A percentile compares a stretch with the other conserved stretches of the same genome.
Conservation (phyloP, 30 jellyfish, hydroid and myxozoan species). For the Rhopilema esculentum region DNA sequence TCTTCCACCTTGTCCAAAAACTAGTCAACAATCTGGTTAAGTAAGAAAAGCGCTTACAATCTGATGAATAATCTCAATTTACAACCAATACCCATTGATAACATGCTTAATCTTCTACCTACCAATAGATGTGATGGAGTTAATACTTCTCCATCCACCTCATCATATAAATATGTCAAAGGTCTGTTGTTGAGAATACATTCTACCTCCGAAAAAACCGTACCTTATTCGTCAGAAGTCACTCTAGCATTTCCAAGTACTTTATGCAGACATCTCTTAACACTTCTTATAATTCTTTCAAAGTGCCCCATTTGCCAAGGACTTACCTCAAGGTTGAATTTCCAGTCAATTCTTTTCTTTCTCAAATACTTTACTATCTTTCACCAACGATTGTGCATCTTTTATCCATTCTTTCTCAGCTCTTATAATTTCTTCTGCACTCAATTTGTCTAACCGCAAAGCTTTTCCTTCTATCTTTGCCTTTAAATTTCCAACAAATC, state of each 20-base stretch:
- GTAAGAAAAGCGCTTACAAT: constrained; percentile 10
- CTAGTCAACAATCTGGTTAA: background rate
- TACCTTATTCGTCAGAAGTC: constrained; percentile 15
- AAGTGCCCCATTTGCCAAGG: no score
- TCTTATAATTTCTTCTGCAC: no score
- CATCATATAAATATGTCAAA: constrained; percentile 11
- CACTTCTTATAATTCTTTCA: constrained; percentile 11
- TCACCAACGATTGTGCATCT: no score
- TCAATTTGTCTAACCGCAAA: no score
- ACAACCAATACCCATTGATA: background rate
- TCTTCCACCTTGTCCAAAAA: constrained; percentile 30
- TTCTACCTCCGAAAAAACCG: constrained; percentile 33
- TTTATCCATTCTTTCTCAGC: no score
- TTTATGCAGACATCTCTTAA: constrained; percentile 1
- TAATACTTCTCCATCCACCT: constrained; percentile 2
- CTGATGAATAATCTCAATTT: background rate
- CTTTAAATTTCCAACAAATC: no score
- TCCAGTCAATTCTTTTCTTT: background rate
- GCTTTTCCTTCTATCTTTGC: no score
- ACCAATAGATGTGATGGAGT: constrained; percentile 17
- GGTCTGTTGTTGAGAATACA: constrained; percentile 19
- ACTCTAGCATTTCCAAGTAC: constrained; percentile 17
- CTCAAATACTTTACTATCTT: no score
- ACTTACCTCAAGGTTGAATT: no score
- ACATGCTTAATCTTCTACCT: constrained; percentile 13